Percentiles rank a stretch among this genome's conserved stretches.
Conservation (phyloP, 2,797 vertebrate species). For the Anas georgica region DNA sequence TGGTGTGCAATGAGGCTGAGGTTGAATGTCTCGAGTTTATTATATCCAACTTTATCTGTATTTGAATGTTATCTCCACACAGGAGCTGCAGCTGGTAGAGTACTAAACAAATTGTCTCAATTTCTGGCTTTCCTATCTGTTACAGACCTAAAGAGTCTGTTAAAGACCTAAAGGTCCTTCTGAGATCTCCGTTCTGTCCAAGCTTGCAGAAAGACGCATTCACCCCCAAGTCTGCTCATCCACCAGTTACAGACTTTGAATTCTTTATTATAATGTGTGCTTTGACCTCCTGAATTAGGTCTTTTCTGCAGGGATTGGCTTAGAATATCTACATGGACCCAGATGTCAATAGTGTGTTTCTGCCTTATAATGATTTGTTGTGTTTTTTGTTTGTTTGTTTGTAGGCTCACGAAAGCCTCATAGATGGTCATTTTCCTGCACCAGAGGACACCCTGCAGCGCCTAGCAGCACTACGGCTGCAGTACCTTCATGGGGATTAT, state of each 20-base stretch:
- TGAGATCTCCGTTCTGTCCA: not conserved
- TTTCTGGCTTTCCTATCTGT: not conserved
- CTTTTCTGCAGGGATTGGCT: not conserved
- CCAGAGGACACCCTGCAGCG: slow-evolving; percentile 91
- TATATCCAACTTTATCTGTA: not conserved
- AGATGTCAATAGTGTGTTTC: not conserved
- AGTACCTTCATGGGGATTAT: slow-evolving; percentile 88
- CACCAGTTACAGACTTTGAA: not conserved
- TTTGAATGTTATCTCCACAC: not conserved
- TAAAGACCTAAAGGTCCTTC: not conserved
- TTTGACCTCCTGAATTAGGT: not conserved
- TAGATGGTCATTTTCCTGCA: slow-evolving; percentile 90
- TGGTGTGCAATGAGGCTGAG: not conserved
- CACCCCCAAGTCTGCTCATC: accelerated
- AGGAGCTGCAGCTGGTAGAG: not conserved
- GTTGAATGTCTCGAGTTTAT: not conserved
- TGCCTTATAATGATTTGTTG: not conserved
- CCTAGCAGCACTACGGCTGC: slow-evolving; percentile 87
- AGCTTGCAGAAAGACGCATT: not conserved
- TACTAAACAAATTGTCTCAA: not conserved
- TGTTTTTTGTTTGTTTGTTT: not conserved
- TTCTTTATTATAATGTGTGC: not conserved
- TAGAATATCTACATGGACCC: not conserved
- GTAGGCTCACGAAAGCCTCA: slow-evolving; percentile 91
- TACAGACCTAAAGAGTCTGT: not conserved